Evolutionary conservation across 1,140 invertebrate genomes (phyloP).

Genomic region (Phenacoccus solenopsis): DNA sequence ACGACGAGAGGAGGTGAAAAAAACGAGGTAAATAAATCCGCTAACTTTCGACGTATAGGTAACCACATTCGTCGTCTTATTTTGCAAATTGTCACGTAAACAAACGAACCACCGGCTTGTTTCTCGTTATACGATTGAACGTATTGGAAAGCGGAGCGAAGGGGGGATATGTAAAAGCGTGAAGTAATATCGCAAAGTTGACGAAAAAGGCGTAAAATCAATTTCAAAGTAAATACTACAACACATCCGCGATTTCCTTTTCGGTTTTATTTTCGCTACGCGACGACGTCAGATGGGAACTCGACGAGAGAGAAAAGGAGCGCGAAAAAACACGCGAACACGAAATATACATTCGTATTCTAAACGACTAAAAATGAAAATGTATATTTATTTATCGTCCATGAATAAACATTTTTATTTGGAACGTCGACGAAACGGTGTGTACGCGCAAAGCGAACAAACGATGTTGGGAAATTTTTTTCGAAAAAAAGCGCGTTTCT

Average conservation of each 20-base stretch:
- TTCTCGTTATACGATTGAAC: too few relatives aligned
- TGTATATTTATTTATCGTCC: slow-evolving; percentile 3
- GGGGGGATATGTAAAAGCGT: too few relatives aligned
- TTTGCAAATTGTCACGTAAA: neutral
- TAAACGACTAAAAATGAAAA: slow-evolving; percentile 3
- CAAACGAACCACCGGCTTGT: neutral
- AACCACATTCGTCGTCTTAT: too few relatives aligned
- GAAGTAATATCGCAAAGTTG: too few relatives aligned
- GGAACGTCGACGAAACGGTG: neutral
- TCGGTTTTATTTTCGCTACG: neutral
- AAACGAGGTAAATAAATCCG: too few relatives aligned
- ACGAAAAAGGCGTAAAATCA: neutral
- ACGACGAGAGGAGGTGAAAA: too few relatives aligned
- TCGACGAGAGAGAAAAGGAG: neutral
- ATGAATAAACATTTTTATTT: neutral
- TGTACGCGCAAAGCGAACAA: neutral
- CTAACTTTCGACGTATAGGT: too few relatives aligned
- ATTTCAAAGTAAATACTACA: neutral
- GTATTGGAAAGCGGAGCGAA: too few relatives aligned
- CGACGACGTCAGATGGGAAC: neutral
- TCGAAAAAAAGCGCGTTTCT: neutral
- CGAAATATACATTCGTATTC: neutral
- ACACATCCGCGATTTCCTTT: neutral
- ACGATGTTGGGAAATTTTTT: neutral
- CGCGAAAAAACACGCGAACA: neutral